These are phyloP conservation scores for Toxotes chatareus DNA, from an alignment of 2,113 vertebrate species.

Conservation along the genomic window DNA sequence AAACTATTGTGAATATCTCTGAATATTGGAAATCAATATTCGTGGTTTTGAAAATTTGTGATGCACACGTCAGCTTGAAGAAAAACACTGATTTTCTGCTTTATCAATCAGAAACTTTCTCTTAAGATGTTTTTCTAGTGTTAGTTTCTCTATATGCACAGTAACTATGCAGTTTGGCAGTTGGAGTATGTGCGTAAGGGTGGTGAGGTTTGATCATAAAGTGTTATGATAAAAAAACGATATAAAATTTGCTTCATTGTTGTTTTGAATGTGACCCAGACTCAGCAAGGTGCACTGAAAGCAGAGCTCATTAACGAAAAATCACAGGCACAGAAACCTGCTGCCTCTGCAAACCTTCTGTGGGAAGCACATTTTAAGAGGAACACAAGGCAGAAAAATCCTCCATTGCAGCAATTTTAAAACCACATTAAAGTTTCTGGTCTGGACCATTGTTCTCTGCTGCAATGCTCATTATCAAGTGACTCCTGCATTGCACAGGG, in stretches of 20 bases:
- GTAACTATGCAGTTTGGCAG: not conserved
- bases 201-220: not conserved
- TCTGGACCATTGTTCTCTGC: conserved; percentile 48
- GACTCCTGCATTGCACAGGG: conserved; percentile 16
- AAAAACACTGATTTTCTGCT: not conserved
- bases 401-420: conserved; percentile 47
- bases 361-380: conserved; percentile 71
- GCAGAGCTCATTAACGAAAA: conserved; percentile 49
- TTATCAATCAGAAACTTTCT: not conserved
- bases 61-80: not conserved
- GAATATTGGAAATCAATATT: not conserved
- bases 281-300: conserved; percentile 65
- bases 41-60: not conserved
- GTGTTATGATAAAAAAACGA: conserved; percentile 17
- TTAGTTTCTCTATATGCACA: not conserved
- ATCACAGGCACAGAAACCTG: conserved; percentile 65
- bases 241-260: conserved; percentile 27
- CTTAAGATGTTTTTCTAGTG: not conserved
- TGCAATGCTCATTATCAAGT: conserved; percentile 32
- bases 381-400: conserved; percentile 50
- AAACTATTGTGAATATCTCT: not conserved
- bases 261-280: conserved; percentile 37
- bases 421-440: conserved; percentile 71
- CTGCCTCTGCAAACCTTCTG: conserved; percentile 71
- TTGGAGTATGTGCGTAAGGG: not conserved